Conservation (phyloP, 1,140 invertebrate genomes). For the Melanaphis sacchari region DNA sequence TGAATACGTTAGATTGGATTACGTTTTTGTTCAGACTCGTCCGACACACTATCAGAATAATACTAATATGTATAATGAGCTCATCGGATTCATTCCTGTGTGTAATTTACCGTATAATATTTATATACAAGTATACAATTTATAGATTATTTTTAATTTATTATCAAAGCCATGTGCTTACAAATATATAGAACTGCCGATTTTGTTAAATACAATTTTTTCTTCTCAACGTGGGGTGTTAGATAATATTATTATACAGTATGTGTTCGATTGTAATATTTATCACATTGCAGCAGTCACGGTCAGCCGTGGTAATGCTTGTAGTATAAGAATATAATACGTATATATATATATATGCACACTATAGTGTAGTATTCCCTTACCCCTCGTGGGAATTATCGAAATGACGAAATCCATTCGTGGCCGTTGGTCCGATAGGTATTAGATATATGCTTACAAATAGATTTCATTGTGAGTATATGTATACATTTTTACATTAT, state of each 20-base stretch:
- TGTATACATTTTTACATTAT: not conserved
- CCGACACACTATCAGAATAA: not conserved
- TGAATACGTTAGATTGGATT: not conserved
- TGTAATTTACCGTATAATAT: not conserved
- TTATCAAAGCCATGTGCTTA: not conserved
- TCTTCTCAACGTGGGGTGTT: not conserved
- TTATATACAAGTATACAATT: not conserved
- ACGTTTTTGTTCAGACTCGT: not conserved
- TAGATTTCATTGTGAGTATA: not conserved
- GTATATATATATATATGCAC: too few relatives aligned
- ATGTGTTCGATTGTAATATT: not conserved
- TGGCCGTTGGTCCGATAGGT: not conserved
- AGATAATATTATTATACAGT: not conserved
- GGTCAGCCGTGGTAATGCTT: not conserved
- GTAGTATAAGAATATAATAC: not conserved
- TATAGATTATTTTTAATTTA: not conserved
- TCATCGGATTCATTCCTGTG: not conserved
- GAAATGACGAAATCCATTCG: not conserved
- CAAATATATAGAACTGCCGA: not conserved
- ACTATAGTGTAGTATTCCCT: not conserved
- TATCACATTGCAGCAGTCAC: not conserved
- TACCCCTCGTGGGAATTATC: conserved; percentile 18
- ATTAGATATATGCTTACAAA: not conserved
- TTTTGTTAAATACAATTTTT: not conserved
- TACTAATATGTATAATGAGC: not conserved